Evolutionary conservation across 2,888 invertebrate species (phyloP).

Genomic region (Caenorhabditis becei): DNA sequence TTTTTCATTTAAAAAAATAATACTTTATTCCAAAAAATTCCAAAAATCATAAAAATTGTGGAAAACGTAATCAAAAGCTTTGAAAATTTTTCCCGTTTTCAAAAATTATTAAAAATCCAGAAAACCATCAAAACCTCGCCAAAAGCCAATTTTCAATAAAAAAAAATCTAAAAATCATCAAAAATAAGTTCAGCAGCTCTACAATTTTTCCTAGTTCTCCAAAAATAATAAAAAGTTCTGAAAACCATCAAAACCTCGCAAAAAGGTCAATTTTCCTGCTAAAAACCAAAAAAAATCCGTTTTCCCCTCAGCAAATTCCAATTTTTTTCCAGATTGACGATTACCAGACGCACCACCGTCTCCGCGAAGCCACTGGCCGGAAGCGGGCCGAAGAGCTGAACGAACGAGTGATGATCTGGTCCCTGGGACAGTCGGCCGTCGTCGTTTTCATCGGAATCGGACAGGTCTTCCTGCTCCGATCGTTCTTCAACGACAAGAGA

Average conservation of each 20-base stretch:
- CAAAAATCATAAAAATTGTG: too few relatives aligned
- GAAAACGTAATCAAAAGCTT: too few relatives aligned
- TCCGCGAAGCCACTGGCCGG: slow-evolving; percentile 94
- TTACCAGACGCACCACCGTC: slow-evolving; percentile 96
- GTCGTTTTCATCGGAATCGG: slow-evolving; percentile 91
- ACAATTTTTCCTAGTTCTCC: background rate
- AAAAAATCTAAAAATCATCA: too few relatives aligned
- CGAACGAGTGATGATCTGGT: slow-evolving; percentile 95
- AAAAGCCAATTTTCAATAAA: too few relatives aligned
- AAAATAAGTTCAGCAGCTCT: too few relatives aligned
- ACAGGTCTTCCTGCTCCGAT: slow-evolving; percentile 86
- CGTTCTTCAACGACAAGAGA: slow-evolving; percentile 81
- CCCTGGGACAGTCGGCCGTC: slow-evolving; percentile 90
- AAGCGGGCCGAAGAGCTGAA: slow-evolving; percentile 97
- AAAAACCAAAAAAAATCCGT: background rate
- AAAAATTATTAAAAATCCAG: too few relatives aligned
- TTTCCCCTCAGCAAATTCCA: too few relatives aligned
- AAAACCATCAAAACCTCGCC: too few relatives aligned
- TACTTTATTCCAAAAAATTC: too few relatives aligned
- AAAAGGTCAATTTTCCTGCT: too few relatives aligned
- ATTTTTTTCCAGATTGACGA: slow-evolving; percentile 89
- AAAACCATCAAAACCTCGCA: background rate
- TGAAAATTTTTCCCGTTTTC: too few relatives aligned
- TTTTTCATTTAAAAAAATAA: too few relatives aligned
- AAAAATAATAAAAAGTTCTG: background rate